Conservation (phyloP, 2,888 invertebrate genomes). For the Dioctria rufipes region DNA sequence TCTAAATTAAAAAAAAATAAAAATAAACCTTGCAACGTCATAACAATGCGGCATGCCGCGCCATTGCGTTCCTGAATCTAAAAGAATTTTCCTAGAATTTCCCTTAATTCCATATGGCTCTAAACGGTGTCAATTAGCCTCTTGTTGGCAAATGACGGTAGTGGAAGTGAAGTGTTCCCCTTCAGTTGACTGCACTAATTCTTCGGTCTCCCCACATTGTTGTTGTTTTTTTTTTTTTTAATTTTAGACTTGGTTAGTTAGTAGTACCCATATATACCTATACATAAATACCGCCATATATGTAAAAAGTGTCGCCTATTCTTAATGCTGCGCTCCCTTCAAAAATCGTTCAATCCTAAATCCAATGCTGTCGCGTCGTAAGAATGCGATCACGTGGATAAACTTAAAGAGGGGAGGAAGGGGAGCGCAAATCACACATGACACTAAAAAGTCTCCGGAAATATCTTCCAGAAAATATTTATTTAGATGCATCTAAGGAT, state of each 20-base stretch:
- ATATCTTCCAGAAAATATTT: not conserved
- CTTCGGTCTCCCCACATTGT: not conserved
- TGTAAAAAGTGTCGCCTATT: slow-evolving; percentile 28
- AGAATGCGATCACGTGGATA: too few relatives aligned
- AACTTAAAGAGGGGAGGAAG: not conserved
- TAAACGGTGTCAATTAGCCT: slow-evolving; percentile 16
- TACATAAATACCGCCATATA: not conserved
- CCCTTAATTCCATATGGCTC: not conserved
- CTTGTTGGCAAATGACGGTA: slow-evolving; percentile 9
- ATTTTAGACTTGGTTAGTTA: too few relatives aligned
- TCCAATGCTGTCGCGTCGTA: not conserved
- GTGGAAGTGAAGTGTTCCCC: slow-evolving; percentile 22
- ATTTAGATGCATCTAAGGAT: too few relatives aligned
- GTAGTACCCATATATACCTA: too few relatives aligned
- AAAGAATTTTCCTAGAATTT: not conserved
- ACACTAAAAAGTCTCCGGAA: not conserved
- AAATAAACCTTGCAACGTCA: too few relatives aligned
- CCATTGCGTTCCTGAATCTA: too few relatives aligned
- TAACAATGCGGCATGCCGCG: too few relatives aligned
- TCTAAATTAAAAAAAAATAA: too few relatives aligned
- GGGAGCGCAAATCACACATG: too few relatives aligned
- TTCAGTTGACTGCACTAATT: slow-evolving; percentile 30
- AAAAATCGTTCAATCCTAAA: not conserved
- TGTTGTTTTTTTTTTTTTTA: not conserved
- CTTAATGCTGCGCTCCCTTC: slow-evolving; percentile 1